phyloP scores from a whole-genome alignment of 2,113 vertebrate genomes.

The Eulemur macaco region DNA sequence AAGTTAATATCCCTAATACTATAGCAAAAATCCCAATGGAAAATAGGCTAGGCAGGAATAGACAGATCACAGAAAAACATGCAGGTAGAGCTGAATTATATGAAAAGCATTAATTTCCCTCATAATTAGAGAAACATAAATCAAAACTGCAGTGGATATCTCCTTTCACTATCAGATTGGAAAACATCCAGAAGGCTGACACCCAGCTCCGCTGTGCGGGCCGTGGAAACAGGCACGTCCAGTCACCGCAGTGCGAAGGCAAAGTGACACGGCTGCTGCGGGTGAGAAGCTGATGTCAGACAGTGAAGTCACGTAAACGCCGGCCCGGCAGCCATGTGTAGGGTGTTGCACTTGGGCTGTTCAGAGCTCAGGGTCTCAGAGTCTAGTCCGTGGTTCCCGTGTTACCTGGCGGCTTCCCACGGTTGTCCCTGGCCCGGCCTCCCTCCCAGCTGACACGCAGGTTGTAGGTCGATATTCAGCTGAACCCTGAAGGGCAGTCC shows the following conservation, averaged over 20 bases:
- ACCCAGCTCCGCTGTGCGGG: neutral
- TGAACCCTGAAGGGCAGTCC: rapidly evolving
- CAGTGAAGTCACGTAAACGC: rapidly evolving
- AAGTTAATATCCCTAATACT: neutral
- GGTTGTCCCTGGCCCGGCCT: rapidly evolving
- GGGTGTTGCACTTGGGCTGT: rapidly evolving
- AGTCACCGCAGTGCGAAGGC: neutral
- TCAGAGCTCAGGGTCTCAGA: rapidly evolving
- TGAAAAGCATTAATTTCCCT: neutral
- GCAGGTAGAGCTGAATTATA: neutral
- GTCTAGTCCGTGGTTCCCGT: rapidly evolving
- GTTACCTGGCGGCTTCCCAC: rapidly evolving
- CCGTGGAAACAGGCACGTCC: neutral
- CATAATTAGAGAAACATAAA: neutral
- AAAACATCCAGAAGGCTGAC: neutral
- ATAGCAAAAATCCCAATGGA: neutral
- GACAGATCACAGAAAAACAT: neutral
- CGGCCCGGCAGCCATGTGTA: rapidly evolving
- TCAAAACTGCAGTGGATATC: neutral
- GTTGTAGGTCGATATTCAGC: rapidly evolving
- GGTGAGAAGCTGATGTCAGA: rapidly evolving
- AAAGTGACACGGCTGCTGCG: rapidly evolving
- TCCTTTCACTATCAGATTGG: neutral
- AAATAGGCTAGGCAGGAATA: neutral
- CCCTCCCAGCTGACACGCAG: too few species aligned